Evolutionary conservation across 2,797 vertebrate species (phyloP).

Genomic region (Chromis chromis): DNA sequence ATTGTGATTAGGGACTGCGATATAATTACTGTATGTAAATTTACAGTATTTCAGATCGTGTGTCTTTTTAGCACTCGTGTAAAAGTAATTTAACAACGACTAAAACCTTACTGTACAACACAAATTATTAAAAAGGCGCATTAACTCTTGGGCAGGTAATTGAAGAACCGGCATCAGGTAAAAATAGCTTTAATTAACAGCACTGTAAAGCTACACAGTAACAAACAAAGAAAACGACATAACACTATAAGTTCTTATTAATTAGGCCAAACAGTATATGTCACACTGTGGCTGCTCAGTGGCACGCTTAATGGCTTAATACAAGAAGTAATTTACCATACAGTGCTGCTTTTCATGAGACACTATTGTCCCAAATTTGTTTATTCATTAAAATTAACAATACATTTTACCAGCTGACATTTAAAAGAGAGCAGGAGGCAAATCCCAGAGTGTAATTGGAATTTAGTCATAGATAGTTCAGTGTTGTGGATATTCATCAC

Average conservation of each 20-base stretch:
- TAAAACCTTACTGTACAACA: no score
- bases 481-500: slow-evolving; percentile 28
- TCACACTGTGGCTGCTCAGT: background rate
- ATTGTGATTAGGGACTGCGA: no score
- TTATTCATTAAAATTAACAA: slow-evolving; percentile 7
- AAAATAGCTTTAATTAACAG: no score
- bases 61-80: no score
- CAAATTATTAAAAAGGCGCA: no score
- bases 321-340: no score
- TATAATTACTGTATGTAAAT: no score
- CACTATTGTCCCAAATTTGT: slow-evolving; percentile 8
- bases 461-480: slow-evolving; percentile 12
- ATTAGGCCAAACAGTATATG: background rate
- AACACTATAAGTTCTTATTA: background rate
- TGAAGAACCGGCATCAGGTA: no score
- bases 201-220: no score
- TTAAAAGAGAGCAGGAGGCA: slow-evolving; percentile 8
- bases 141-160: no score
- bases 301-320: background rate
- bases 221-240: background rate
- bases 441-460: slow-evolving; percentile 11
- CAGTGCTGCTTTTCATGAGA: slow-evolving; percentile 11
- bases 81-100: no score
- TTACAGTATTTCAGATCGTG: no score
- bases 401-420: slow-evolving; percentile 13